Conservation (phyloP, 2,113 vertebrate species). For the Aspiorhynchus laticeps region DNA sequence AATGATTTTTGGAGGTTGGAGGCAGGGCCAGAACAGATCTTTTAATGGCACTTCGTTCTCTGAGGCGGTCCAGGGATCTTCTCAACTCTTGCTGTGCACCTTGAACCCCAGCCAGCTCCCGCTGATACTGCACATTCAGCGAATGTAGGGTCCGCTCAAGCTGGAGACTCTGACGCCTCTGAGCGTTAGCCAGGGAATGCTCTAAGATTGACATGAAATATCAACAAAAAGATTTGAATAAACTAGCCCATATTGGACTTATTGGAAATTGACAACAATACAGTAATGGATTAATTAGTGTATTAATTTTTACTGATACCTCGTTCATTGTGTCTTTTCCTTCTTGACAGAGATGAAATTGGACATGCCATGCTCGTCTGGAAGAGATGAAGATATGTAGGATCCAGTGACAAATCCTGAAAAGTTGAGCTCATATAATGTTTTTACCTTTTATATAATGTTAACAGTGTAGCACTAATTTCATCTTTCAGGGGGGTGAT, state of each 20-base stretch:
- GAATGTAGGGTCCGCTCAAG: constrained; percentile 39
- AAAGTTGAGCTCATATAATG: background rate
- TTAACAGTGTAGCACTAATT: background rate
- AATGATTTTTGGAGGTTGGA: background rate
- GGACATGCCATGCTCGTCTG: constrained; percentile 16
- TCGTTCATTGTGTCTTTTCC: constrained; percentile 19
- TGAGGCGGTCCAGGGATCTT: constrained; percentile 38
- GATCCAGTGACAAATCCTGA: background rate
- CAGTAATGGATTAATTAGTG: background rate
- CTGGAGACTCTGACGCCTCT: constrained; percentile 41
- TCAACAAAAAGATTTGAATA: background rate
- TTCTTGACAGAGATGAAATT: constrained; percentile 21
- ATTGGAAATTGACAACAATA: background rate
- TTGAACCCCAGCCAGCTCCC: constrained; percentile 33
- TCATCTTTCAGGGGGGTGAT: background rate
- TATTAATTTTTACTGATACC: background rate
- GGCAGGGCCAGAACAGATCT: background rate
- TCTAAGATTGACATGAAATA: constrained; percentile 22
- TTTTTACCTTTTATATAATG: background rate
- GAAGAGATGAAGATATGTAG: background rate
- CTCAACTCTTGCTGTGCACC: constrained; percentile 43
- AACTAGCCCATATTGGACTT: background rate
- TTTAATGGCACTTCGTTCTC: background rate
- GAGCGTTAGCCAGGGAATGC: constrained; percentile 37
- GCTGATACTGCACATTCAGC: constrained; percentile 45